Conservation (phyloP, 2,797 vertebrate genomes). For the Malurus splendens region DNA sequence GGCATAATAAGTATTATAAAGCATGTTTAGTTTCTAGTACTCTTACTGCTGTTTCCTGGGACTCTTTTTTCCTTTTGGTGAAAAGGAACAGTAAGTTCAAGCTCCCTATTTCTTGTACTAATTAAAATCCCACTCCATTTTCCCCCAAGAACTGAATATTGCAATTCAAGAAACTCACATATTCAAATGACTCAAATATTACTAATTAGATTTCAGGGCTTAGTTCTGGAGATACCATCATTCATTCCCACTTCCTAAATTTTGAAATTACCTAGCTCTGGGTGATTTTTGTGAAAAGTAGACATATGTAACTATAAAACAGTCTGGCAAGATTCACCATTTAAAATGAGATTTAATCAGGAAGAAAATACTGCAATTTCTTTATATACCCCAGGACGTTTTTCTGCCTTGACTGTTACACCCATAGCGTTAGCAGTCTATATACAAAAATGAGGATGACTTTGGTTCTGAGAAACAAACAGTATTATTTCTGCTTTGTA, state of each 20-base stretch:
- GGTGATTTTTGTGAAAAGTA: neutral
- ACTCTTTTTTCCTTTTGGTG: neutral
- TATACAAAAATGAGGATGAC: neutral
- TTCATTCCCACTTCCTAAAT: neutral
- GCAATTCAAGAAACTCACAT: neutral
- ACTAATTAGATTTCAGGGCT: neutral
- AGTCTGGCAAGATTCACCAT: neutral
- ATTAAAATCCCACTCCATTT: neutral
- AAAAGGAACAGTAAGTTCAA: neutral
- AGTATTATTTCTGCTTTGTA: neutral
- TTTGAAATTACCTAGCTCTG: neutral
- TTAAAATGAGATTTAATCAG: neutral
- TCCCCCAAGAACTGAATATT: neutral
- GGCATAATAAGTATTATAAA: neutral
- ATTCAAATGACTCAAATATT: neutral
- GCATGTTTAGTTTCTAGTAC: neutral
- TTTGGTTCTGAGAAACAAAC: neutral
- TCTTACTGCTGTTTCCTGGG: neutral
- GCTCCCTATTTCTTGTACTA: neutral
- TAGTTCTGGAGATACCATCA: neutral
- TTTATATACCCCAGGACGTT: neutral
- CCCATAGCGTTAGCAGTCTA: neutral
- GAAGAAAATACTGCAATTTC: neutral
- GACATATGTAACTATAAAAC: neutral
- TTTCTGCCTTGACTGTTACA: neutral